These are phyloP conservation scores for Pygocentrus nattereri DNA, from an alignment of 2,797 vertebrate species.

Conservation along the genomic window DNA sequence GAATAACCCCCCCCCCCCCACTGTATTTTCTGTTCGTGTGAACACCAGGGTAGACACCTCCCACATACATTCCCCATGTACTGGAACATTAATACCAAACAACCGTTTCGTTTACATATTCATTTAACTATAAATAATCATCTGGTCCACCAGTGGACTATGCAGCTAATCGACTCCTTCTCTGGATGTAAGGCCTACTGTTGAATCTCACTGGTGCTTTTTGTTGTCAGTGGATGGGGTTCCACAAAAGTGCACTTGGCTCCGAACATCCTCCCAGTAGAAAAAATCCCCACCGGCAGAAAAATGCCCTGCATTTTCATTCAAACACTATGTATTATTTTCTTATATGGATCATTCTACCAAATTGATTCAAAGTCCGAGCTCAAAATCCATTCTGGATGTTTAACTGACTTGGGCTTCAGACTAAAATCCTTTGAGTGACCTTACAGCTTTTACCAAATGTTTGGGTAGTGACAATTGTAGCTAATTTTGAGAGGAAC, in stretches of 20 bases:
- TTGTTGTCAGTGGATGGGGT: neutral
- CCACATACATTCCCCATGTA: conserved; percentile 14
- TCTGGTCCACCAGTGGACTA: neutral
- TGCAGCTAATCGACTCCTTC: neutral
- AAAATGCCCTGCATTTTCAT: neutral
- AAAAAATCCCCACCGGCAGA: too few relatives aligned
- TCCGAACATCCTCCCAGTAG: neutral
- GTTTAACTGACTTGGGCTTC: too few relatives aligned
- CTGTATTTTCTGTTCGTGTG: conserved; percentile 6
- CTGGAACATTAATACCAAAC: conserved; percentile 22
- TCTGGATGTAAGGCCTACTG: neutral
- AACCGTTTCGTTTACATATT: conserved; percentile 7
- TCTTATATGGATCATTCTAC: too few relatives aligned
- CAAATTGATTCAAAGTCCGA: too few relatives aligned
- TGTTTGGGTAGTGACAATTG: too few relatives aligned
- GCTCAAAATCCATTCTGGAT: too few relatives aligned
- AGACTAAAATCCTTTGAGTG: too few relatives aligned
- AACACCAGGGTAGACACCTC: neutral
- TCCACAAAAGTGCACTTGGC: neutral
- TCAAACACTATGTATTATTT: too few relatives aligned
- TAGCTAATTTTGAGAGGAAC: too few relatives aligned
- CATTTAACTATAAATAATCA: conserved; percentile 12
- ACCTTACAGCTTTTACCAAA: too few relatives aligned
- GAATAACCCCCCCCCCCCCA: conserved; percentile 11
- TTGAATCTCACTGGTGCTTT: neutral